Conservation (phyloP, 2,888 invertebrate species). For the Nematopogon swammerdamellus region DNA sequence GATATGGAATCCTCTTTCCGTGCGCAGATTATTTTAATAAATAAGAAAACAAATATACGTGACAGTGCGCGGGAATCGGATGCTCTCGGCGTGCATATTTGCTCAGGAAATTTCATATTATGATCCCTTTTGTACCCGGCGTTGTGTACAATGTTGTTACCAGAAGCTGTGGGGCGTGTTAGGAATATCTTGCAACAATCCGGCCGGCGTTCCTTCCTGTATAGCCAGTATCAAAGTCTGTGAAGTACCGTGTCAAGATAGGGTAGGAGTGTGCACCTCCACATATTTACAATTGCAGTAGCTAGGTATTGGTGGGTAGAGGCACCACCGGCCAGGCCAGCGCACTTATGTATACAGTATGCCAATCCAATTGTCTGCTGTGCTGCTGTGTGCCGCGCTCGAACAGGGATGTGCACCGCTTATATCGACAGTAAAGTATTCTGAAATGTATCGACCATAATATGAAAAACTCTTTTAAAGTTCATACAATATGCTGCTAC, state of each 20-base stretch:
- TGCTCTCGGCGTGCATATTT: constrained; percentile 42
- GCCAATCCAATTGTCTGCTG: background rate
- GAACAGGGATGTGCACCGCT: background rate
- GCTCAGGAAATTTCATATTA: constrained; percentile 49
- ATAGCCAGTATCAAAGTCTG: no score
- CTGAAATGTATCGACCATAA: no score
- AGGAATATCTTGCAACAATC: background rate
- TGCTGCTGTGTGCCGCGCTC: background rate
- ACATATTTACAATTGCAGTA: no score
- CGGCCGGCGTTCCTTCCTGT: no score
- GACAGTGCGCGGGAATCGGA: constrained; percentile 25
- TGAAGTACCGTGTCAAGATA: no score
- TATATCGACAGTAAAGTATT: background rate
- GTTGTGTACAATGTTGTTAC: background rate
- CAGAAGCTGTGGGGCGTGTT: background rate
- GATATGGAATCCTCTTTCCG: background rate
- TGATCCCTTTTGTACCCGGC: constrained; percentile 30
- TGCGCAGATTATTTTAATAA: constrained; percentile 19
- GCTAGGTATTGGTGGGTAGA: no score
- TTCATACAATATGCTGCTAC: no score
- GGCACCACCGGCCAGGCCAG: no score
- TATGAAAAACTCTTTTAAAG: no score
- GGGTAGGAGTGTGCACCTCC: no score
- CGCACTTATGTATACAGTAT: background rate
- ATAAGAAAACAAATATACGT: constrained; percentile 30